Conservation (phyloP, 1,140 invertebrate species). For the Lysiphlebus fabarum region DNA sequence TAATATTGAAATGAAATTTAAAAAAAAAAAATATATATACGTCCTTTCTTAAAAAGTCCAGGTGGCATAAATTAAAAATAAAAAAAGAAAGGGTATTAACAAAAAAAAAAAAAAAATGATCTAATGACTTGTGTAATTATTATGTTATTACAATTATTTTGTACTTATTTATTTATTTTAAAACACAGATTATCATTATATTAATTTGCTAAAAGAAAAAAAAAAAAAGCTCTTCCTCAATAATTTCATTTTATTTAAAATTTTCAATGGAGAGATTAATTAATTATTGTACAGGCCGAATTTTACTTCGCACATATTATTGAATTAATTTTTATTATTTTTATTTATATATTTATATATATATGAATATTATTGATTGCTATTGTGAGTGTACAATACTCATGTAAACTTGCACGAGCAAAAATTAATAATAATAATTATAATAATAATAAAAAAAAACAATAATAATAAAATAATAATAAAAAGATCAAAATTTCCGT, state of each 20-base stretch:
- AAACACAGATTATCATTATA: too few species aligned
- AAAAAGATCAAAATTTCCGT: too few species aligned
- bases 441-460: slow-evolving; percentile 10
- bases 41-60: slow-evolving; percentile 31
- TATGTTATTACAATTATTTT: too few species aligned
- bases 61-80: slow-evolving; percentile 20
- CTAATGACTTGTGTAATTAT: too few species aligned
- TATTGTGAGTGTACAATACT: too few species aligned
- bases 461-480: slow-evolving; percentile 3
- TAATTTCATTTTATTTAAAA: too few species aligned
- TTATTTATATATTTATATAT: background rate
- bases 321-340: too few species aligned
- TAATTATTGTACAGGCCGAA: background rate
- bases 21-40: slow-evolving; percentile 29
- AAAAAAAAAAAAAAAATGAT: background rate
- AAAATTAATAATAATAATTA: slow-evolving; percentile 16
- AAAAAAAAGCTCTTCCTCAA: too few species aligned
- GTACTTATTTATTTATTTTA: too few species aligned
- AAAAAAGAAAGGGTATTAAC: slow-evolving; percentile 11
- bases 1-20: slow-evolving; percentile 16
- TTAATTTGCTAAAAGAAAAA: too few species aligned
- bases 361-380: background rate
- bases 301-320: slow-evolving; percentile 14
- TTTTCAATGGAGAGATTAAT: too few species aligned
- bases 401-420: background rate